Evolutionary conservation across 2,113 vertebrate genomes (phyloP).

Genomic region (Thinocorus orbignyianus): DNA sequence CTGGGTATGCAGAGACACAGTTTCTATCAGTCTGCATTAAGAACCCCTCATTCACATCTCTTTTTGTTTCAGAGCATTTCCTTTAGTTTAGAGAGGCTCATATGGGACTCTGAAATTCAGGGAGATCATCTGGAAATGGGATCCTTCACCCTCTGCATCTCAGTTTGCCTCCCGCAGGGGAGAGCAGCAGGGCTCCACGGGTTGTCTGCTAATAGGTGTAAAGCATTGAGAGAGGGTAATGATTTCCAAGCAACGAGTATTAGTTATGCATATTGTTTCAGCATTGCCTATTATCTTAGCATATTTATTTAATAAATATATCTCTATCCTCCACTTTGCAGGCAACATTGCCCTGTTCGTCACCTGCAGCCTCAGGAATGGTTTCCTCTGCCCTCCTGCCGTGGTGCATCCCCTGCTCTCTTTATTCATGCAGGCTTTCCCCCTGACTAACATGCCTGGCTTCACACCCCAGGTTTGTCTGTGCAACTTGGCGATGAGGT

Average conservation of each 20-base stretch:
- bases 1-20: background rate
- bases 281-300: background rate
- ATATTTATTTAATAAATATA: background rate
- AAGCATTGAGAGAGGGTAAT: background rate
- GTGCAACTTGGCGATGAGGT: background rate
- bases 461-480: background rate
- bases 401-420: background rate
- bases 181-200: background rate
- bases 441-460: background rate
- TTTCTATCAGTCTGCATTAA: background rate
- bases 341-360: background rate
- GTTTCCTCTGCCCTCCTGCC: background rate
- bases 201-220: background rate
- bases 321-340: background rate
- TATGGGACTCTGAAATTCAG: background rate
- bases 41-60: accelerated
- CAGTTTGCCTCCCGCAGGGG: background rate
- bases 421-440: background rate
- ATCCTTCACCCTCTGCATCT: background rate
- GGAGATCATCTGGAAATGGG: background rate
- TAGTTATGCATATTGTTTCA: background rate
- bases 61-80: background rate
- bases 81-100: background rate
- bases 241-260: background rate
- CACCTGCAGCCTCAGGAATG: background rate